Evolutionary conservation across 1,140 invertebrate genomes (phyloP), one percentile per base, ranked within the genome.

Genomic region (Cydia splendana): DNA sequence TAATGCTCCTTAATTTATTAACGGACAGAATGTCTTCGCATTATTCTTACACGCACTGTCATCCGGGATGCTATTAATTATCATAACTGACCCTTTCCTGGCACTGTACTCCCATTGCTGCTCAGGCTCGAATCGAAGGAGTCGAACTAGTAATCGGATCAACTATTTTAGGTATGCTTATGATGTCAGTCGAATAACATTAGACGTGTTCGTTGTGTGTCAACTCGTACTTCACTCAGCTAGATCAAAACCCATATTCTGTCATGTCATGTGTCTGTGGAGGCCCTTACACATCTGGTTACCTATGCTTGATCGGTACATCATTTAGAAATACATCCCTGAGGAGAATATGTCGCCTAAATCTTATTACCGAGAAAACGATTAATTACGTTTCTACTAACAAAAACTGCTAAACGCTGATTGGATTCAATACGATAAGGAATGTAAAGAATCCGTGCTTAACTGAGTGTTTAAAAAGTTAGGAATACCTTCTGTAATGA

Each of bases 391-490:
- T 3, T 57, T 57, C 53, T 18, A 51, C n/a, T 5, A 57, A 57
- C 12, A 48, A 48, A 13, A 48, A 20, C 53, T 18, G n/a, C n/a
- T 13, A 18, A n/a, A n/a, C n/a, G n/a, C 53, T 18, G n/a, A 18
- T 57, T 48, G 45, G 45, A 57, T 30, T 5, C 28, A 69, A 69
- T 38, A 69, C n/a, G 13, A 69, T 38, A 69, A 69, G 30, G 38
- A 69, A 69, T 38, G 65, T n/a, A 69, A 69, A 69, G 65, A 69
- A 38, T 65, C 13, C 10, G 20, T 13, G 65, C 12, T 24, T n/a
- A 30, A 13, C 15, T 2, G 6, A 28, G 65, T 28, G 12, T 69
- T 69, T 69, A 69, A 69, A 69, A 69, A 38, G 12, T 69, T 34
- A 9, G 13, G 30, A n/a, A 38, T 69, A 34, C 65, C 65, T 30